Conservation (phyloP, 2,888 invertebrate genomes). For the Clusia tigrina region DNA sequence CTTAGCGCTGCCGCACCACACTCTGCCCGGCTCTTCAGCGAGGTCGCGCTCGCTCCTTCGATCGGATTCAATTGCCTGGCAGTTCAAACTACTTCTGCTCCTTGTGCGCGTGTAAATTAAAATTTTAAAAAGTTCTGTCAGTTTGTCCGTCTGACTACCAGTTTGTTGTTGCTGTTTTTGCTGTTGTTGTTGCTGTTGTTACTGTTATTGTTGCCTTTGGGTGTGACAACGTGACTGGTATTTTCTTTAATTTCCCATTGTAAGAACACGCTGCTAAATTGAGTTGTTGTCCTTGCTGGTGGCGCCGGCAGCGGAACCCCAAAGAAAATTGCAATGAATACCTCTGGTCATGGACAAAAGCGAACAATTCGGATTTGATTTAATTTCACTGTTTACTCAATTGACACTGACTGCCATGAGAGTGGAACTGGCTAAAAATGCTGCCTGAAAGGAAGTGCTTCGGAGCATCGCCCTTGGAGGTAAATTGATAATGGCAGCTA, state of each 20-base stretch:
- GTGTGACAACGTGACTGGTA: conserved; percentile 26
- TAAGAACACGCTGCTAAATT: conserved; percentile 40
- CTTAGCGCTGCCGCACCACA: conserved; percentile 6
- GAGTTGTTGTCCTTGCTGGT: conserved; percentile 42
- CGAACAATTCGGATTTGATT: conserved; percentile 47
- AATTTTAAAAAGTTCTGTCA: conserved; percentile 13
- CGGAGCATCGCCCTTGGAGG: too few relatives aligned
- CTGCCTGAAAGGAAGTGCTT: neutral
- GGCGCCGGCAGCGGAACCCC: neutral
- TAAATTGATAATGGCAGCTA: neutral
- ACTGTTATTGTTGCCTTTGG: neutral
- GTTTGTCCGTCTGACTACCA: neutral
- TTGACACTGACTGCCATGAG: conserved; percentile 53
- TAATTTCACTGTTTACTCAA: conserved; percentile 53
- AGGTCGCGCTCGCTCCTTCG: too few relatives aligned
- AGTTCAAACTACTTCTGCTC: conserved; percentile 19
- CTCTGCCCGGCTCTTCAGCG: neutral
- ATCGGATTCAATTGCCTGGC: conserved; percentile 5
- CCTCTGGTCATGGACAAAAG: conserved; percentile 39
- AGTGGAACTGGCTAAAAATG: conserved; percentile 14
- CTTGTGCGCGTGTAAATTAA: conserved; percentile 21
- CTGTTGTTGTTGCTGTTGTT: conserved; percentile 4
- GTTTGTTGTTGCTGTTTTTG: neutral
- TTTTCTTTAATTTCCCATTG: conserved; percentile 1
- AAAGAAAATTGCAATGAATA: conserved; percentile 22